These are phyloP conservation scores for Apis mellifera DNA, from an alignment of 1,140 invertebrate species.

Conservation along the genomic window DNA sequence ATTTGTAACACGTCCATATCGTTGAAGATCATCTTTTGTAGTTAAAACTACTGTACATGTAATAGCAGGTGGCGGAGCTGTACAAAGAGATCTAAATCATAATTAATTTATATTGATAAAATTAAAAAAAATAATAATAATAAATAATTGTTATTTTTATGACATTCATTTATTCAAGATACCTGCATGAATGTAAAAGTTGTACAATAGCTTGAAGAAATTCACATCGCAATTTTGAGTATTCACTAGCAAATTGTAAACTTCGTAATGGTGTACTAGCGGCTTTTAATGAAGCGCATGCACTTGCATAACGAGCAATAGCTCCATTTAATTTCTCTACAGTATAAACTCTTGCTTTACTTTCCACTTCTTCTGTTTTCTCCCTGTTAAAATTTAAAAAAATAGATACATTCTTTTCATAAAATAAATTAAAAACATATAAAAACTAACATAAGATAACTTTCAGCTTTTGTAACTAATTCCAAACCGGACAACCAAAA, in stretches of 20 bases:
- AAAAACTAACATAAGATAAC: conserved; percentile 78
- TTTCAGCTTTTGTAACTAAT: conserved; percentile 86
- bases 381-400: conserved; percentile 59
- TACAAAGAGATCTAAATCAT: conserved; percentile 86
- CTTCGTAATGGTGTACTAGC: conserved; percentile 86
- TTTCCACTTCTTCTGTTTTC: conserved; percentile 69
- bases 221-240: conserved; percentile 87
- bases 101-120: not conserved
- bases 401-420: not conserved
- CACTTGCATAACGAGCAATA: conserved; percentile 85
- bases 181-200: conserved; percentile 88
- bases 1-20: conserved; percentile 91
- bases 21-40: conserved; percentile 90
- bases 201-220: conserved; percentile 89
- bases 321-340: conserved; percentile 84
- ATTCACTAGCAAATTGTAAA: conserved; percentile 91
- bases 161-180: not conserved
- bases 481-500: conserved; percentile 93
- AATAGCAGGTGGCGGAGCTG: conserved; percentile 95
- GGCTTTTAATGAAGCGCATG: conserved; percentile 88
- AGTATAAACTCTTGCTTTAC: conserved; percentile 71
- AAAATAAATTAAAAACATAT: conserved; percentile 8
- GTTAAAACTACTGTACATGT: conserved; percentile 90
- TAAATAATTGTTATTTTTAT: not conserved
- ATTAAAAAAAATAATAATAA: not conserved